Percentiles rank a stretch among this genome's conserved stretches.
phyloP scores from a whole-genome alignment of 2,888 invertebrate species.

The Melinaea menophilus region DNA sequence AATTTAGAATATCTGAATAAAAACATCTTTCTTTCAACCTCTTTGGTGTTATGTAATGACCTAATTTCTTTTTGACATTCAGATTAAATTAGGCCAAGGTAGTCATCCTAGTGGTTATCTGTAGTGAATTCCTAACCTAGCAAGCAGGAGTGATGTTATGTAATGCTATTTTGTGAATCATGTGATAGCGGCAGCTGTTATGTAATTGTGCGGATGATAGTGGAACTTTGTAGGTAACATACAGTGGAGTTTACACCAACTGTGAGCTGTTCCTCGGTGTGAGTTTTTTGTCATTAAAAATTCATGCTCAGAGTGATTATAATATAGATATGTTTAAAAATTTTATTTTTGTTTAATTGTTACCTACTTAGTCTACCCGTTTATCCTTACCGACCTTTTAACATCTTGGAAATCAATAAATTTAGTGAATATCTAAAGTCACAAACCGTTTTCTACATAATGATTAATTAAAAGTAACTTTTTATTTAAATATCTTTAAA shows the following conservation, averaged over 20 bases:
- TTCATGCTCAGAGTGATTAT: constrained; percentile 58
- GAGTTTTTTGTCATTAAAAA: constrained; percentile 67
- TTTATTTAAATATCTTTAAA: no score
- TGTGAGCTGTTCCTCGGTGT: constrained; percentile 48
- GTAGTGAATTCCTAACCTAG: neutral
- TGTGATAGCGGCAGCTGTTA: constrained; percentile 64
- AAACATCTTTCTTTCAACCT: constrained; percentile 35
- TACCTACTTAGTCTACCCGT: constrained; percentile 27
- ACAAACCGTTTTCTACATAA: no score
- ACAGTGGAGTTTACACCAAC: constrained; percentile 23
- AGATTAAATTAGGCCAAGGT: constrained; percentile 54
- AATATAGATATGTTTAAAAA: constrained; percentile 62
- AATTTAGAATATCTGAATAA: constrained; percentile 25
- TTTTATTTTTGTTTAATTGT: constrained; percentile 41
- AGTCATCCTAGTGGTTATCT: neutral
- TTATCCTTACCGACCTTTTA: neutral
- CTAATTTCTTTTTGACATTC: constrained; percentile 45
- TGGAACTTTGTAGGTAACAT: constrained; percentile 29
- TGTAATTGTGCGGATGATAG: constrained; percentile 53
- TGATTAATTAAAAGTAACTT: no score
- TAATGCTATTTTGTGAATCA: constrained; percentile 50
- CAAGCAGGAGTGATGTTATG: constrained; percentile 28
- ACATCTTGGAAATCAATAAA: no score
- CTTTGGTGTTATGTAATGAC: constrained; percentile 60
- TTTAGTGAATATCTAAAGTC: no score